phyloP scores from a whole-genome alignment of 2,888 invertebrate genomes.

The Horisme vitalbata region DNA sequence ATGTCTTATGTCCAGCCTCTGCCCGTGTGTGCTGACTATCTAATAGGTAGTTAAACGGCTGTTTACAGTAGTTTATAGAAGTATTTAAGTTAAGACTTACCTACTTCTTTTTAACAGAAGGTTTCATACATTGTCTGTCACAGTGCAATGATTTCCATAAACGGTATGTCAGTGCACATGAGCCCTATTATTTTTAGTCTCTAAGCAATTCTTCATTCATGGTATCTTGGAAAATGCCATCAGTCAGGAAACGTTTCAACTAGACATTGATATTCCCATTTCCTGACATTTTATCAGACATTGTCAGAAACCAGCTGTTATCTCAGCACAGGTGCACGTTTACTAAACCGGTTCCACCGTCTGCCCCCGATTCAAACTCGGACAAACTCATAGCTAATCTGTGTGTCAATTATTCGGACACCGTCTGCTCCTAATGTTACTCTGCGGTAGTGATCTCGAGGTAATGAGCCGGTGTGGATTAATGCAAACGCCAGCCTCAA shows the following conservation, averaged over 20 bases:
- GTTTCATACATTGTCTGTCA: no score
- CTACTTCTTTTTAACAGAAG: no score
- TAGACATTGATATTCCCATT: conserved; percentile 12
- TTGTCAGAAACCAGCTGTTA: conserved; percentile 23
- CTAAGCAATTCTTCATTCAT: no score
- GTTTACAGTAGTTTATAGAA: no score
- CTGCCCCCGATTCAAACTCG: conserved; percentile 15
- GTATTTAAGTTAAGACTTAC: no score
- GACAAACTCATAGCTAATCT: conserved; percentile 9
- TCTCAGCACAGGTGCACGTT: conserved; percentile 20
- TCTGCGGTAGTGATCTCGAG: not conserved
- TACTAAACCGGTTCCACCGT: conserved; percentile 20
- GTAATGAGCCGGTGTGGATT: conserved; percentile 17
- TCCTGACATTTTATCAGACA: conserved; percentile 4
- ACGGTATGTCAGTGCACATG: no score
- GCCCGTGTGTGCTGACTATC: no score
- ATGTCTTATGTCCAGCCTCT: no score
- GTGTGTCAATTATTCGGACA: conserved; percentile 7
- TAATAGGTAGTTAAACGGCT: no score
- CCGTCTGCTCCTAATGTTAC: conserved; percentile 15
- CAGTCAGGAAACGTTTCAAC: not conserved
- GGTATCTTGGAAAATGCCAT: not conserved
- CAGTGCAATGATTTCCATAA: no score
- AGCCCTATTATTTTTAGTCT: no score
- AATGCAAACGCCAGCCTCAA: no score